Base-by-base conservation (phyloP, 2,113 vertebrate genomes). In the Brachypodius melanocephalos region DNA sequence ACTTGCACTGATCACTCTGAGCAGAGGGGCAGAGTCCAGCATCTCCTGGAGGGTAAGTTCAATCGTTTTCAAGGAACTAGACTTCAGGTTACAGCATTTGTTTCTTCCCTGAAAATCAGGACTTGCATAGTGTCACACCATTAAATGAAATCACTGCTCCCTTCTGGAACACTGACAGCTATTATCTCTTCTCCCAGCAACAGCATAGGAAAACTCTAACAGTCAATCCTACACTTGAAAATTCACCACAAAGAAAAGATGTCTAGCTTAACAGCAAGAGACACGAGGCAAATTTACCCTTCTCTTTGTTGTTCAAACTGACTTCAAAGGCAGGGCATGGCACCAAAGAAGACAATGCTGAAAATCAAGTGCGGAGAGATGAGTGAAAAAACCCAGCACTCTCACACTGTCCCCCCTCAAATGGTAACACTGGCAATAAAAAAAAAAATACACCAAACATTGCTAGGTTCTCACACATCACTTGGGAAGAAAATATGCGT, bases 1-100 rank as follows among this genome's bases (percentile, higher is more conserved):
- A 79, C 14, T 34, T 5, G 3, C 10, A 24, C 29, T 3, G 3
- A 54, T 26, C 2, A 1, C 71, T 42, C 32, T 0, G 0, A 79
- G 63, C 43, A 88, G 49, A 81, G 31, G 26, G 40, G 24, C 67
- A 42, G 46, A 48, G 31, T 62, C 46, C 54, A 77, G 52, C 3
- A 0, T 17, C 46, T 67, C 62, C 83, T 4, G 2, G 34, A 59
- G 62, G 19, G 49, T 51, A 45, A 43, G 18, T 17, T 58, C 49
- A 71, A 9, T 42, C 59, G 43, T 25, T 40, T 38, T 52, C 45
- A 66, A 34, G 42, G 59, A 88, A 65, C 14, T 13, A 49, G 49
- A 73, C 49, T 79, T 68, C 71, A 42, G 24, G 29, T 43, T 69
- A 61, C 3, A 71, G n/a, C 26, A 72, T 52, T 40, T 76, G 8